Evolutionary conservation across 2,888 invertebrate species (phyloP), one percentile per base, ranked within the genome.

Genomic region (Drosophila flavopinicola): DNA sequence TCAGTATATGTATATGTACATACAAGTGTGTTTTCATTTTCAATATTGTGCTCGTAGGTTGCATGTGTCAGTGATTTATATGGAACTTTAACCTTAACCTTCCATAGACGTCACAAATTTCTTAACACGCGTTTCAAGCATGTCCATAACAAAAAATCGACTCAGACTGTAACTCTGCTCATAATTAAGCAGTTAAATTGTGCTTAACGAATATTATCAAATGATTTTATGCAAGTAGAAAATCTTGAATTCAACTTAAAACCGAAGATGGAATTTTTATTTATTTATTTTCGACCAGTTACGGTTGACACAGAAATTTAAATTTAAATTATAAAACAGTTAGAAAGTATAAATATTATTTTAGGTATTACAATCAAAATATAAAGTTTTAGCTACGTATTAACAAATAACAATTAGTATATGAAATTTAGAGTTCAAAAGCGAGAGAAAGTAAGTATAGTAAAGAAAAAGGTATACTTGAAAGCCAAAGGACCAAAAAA

Each of bases 71-170:
- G 58, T 78, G 70, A 65, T 85, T 69, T 87, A 74, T 68, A 42
- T 53, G 52, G 58, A 82, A 75, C 87, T 87, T 85, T 82, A 73
- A 85, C 87, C 85, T 83, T 66, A 60, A 61, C 66, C 66, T 53
- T 66, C 47, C 64, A 47, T 45, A 38, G 63, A 79, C 79, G 80
- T 85, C 84, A 83, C 44, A 45, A 25, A 48, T 35, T 49, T 45
- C 5, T 35, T 41, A 82, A 42, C 78, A 78, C 59, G 83, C 64
- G 72, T 27, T 38, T 56, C 33, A 29, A 48, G 64, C 85, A 78
- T 78, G 78, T 7, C 29, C 39, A 27, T n/a, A 17, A 24, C 23
- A 29, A 6, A 57, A 59, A 48, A 35, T 24, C 2, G 9, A 6
- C 6, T 11, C 6, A 20, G 3, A 11, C 20, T 11, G n/a, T 0